phyloP scores from a whole-genome alignment of 2,113 vertebrate genomes.

The Lepidothrix coronata region DNA sequence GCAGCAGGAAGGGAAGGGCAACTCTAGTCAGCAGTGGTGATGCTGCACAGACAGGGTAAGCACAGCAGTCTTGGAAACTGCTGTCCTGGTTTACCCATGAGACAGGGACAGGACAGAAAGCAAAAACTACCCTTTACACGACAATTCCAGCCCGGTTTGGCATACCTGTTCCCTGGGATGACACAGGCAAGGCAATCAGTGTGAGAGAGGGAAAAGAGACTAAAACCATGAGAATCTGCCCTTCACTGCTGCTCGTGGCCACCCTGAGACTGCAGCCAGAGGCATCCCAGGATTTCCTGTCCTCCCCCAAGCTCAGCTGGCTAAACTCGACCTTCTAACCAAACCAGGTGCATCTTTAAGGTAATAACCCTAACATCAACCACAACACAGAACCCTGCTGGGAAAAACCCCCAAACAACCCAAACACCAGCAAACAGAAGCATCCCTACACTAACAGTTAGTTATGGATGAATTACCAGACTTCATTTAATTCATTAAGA shows the following conservation, averaged over 20 bases:
- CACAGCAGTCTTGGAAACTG: not conserved
- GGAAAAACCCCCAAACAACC: not conserved
- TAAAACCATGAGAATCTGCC: not conserved
- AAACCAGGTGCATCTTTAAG: not conserved
- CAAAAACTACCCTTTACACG: not conserved
- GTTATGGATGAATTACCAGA: not conserved
- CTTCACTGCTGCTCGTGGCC: not conserved
- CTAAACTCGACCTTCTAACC: not conserved
- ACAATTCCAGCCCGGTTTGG: not conserved
- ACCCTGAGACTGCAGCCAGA: not conserved
- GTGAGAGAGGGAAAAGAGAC: not conserved
- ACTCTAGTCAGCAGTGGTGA: not conserved
- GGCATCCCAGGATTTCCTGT: not conserved
- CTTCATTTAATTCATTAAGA: not conserved
- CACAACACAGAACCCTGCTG: not conserved
- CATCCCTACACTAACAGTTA: not conserved
- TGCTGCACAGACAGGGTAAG: not conserved
- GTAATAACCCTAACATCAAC: rapidly evolving
- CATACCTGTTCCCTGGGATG: not conserved
- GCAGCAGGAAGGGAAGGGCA: not conserved
- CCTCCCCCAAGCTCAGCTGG: not conserved
- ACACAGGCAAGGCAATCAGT: not conserved
- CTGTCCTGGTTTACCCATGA: not conserved
- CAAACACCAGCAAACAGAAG: not conserved
- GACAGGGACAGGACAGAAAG: not conserved